These are phyloP conservation scores for Toxotes chatareus DNA, from an alignment of 2,113 vertebrate genomes.

Conservation along the genomic window DNA sequence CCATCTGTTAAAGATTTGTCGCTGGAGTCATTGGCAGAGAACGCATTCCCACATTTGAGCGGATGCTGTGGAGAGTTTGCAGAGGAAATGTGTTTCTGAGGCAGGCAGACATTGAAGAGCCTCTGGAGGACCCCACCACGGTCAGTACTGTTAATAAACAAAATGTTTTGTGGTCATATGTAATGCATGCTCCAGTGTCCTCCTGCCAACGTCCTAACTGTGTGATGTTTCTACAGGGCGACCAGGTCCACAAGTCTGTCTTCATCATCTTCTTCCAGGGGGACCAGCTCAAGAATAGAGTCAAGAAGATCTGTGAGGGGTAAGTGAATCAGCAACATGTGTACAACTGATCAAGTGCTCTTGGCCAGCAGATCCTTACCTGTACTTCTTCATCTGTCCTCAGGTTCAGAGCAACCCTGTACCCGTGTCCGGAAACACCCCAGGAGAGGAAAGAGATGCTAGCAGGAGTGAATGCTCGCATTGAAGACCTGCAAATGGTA, in stretches of 20 bases:
- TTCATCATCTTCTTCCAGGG: conserved; percentile 99
- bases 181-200: too few relatives aligned
- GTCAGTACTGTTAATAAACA: conserved; percentile 78
- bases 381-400: conserved; percentile 23
- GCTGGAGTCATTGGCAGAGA: conserved; percentile 97
- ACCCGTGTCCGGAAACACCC: conserved; percentile 96
- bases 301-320: conserved; percentile 99
- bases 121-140: conserved; percentile 93
- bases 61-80: conserved; percentile 99
- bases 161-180: background rate
- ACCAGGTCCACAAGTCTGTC: conserved; percentile 97
- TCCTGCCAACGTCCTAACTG: background rate
- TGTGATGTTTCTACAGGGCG: conserved; percentile 84
- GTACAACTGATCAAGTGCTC: accelerated
- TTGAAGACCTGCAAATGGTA: conserved; percentile 99
- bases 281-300: conserved; percentile 96
- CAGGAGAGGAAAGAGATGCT: conserved; percentile 98
- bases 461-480: conserved; percentile 95
- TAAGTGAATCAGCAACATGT: conserved; percentile 51
- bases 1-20: conserved; percentile 87
- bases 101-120: conserved; percentile 95
- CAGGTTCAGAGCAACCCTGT: conserved; percentile 97
- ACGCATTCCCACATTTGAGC: conserved; percentile 95
- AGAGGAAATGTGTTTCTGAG: conserved; percentile 97
- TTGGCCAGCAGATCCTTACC: background rate